phyloP scores from a whole-genome alignment of 2,113 vertebrate genomes.

The Eubucco bourcierii region DNA sequence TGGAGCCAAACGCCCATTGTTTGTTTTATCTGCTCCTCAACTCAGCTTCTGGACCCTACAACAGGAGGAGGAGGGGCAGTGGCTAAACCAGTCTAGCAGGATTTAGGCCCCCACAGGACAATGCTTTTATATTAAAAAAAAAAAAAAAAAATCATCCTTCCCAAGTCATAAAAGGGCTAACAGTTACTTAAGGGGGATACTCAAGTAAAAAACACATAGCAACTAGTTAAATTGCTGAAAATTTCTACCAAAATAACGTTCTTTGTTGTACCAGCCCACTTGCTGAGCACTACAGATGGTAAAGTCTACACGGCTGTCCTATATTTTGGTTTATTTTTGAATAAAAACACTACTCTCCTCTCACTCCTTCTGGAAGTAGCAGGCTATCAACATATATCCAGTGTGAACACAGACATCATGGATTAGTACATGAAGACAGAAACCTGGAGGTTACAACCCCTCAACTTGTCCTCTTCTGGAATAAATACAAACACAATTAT shows the following conservation, averaged over 20 bases:
- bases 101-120: too few relatives aligned
- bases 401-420: neutral
- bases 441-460: neutral
- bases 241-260: neutral
- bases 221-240: neutral
- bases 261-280: too few relatives aligned
- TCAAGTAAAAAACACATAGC: neutral
- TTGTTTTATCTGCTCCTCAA: too few relatives aligned
- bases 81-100: too few relatives aligned
- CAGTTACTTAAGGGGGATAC: neutral
- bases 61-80: too few relatives aligned
- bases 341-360: neutral
- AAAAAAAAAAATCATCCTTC: neutral
- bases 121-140: neutral
- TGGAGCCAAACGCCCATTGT: too few relatives aligned
- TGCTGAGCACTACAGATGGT: neutral
- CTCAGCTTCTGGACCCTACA: too few relatives aligned
- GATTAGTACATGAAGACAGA: neutral
- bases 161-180: neutral
- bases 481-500: neutral
- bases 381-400: neutral
- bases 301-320: neutral
- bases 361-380: neutral
- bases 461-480: neutral
- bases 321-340: neutral